A percentile compares a stretch with the other conserved stretches of the same genome.
phyloP scores from a whole-genome alignment of 2,888 invertebrate species.

The Caenorhabditis becei region DNA sequence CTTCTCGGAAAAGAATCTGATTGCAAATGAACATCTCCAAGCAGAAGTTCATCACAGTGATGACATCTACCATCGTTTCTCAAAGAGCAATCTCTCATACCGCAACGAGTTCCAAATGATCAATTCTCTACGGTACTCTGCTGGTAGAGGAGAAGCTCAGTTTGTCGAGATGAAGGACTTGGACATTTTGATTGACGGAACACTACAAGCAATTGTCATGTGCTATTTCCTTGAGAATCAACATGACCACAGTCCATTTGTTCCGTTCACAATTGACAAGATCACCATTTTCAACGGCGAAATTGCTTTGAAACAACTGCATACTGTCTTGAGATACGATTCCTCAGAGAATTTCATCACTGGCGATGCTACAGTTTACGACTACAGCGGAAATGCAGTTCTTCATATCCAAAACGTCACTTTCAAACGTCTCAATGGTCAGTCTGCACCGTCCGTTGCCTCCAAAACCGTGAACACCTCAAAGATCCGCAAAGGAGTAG shows the following conservation, averaged over 20 bases:
- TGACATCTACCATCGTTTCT: constrained; percentile 64
- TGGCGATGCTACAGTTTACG: constrained; percentile 66
- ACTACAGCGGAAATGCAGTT: constrained; percentile 53
- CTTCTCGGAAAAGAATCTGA: background rate
- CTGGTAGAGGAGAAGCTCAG: constrained; percentile 57
- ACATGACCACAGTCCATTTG: constrained; percentile 59
- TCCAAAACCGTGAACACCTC: constrained; percentile 42
- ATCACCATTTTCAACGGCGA: constrained; percentile 43
- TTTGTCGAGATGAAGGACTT: constrained; percentile 57
- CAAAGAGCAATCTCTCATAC: constrained; percentile 48
- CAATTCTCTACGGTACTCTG: constrained; percentile 23
- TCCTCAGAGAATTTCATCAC: constrained; percentile 57
- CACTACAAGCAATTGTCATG: constrained; percentile 63
- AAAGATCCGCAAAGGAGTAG: constrained; percentile 32
- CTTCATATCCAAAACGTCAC: constrained; percentile 57
- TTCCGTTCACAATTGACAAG: constrained; percentile 67
- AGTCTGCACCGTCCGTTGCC: constrained; percentile 10
- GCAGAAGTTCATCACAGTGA: constrained; percentile 41
- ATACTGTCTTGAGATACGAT: constrained; percentile 40
- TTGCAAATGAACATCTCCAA: constrained; percentile 34
- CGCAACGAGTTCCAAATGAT: constrained; percentile 63
- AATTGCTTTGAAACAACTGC: constrained; percentile 39
- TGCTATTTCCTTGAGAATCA: constrained; percentile 60
- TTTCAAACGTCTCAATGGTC: constrained; percentile 51
- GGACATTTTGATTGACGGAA: constrained; percentile 69